These are phyloP conservation scores for Xestia sexstrigata DNA, from an alignment of 2,888 invertebrate genomes.

Conservation along the genomic window DNA sequence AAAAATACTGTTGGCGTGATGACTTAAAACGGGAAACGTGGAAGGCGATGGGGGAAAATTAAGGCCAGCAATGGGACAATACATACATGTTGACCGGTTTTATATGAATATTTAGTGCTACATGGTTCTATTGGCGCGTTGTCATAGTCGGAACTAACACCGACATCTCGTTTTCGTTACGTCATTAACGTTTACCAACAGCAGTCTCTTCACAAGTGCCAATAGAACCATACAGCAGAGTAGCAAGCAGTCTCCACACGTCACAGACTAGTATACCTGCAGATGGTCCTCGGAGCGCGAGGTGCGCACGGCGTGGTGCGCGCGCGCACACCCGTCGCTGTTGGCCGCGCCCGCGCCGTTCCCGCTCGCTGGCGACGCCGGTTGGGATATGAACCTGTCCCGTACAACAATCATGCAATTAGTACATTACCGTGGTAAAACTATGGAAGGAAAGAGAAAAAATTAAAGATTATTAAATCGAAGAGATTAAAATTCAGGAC, in stretches of 20 bases:
- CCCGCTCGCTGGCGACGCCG: slow-evolving; percentile 86
- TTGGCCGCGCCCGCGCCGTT: slow-evolving; percentile 68
- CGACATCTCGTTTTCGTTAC: neutral
- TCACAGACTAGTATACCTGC: slow-evolving; percentile 87
- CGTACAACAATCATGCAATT: neutral
- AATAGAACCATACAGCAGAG: neutral
- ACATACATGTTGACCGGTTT: neutral
- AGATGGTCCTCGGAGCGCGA: slow-evolving; percentile 98
- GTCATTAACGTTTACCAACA: neutral
- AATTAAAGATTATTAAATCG: neutral
- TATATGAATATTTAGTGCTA: neutral
- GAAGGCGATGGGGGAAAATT: neutral
- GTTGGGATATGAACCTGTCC: slow-evolving; percentile 87
- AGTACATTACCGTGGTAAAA: neutral
- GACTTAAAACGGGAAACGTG: neutral
- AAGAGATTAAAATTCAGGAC: neutral
- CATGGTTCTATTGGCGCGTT: slow-evolving; percentile 4
- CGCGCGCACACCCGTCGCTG: slow-evolving; percentile 81
- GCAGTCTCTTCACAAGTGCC: neutral
- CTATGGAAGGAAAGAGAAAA: neutral
- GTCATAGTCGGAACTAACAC: neutral
- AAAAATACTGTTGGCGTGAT: neutral
- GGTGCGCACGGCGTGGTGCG: slow-evolving; percentile 94
- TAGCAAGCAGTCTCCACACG: neutral
- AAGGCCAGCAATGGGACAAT: neutral